Percentiles rank a stretch among this genome's conserved stretches.
These are phyloP conservation scores for Pristis pectinata DNA, from an alignment of 2,797 vertebrate species.

Conservation along the genomic window DNA sequence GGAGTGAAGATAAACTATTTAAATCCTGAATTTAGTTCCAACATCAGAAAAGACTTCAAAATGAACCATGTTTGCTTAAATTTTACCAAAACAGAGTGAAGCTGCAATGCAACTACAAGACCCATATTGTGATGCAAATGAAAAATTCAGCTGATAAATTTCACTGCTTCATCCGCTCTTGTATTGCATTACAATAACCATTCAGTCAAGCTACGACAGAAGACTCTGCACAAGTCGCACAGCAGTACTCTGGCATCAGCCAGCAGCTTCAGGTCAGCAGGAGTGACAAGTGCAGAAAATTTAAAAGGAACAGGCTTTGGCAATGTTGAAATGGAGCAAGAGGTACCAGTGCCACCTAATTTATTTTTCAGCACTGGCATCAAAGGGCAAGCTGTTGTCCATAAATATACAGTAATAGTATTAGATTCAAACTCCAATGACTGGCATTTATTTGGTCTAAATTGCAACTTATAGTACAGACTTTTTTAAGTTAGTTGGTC, in stretches of 20 bases:
- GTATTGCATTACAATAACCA: neutral
- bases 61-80: neutral
- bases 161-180: neutral
- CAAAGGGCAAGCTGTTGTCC: neutral
- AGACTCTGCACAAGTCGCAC: neutral
- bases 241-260: neutral
- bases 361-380: neutral
- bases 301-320: neutral
- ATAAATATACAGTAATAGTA: too few species aligned
- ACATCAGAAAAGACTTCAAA: neutral
- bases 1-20: neutral
- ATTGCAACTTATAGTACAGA: too few species aligned
- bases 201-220: neutral
- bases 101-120: neutral
- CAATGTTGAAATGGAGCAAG: neutral
- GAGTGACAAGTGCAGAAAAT: neutral
- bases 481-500: too few species aligned
- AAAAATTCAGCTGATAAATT: neutral
- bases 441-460: too few species aligned
- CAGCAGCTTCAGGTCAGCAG: neutral
- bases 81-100: neutral
- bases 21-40: neutral
- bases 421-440: too few species aligned
- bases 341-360: neutral
- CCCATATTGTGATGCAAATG: neutral